Conservation (phyloP, 2,888 invertebrate species). For the Tortricodes alternella region DNA sequence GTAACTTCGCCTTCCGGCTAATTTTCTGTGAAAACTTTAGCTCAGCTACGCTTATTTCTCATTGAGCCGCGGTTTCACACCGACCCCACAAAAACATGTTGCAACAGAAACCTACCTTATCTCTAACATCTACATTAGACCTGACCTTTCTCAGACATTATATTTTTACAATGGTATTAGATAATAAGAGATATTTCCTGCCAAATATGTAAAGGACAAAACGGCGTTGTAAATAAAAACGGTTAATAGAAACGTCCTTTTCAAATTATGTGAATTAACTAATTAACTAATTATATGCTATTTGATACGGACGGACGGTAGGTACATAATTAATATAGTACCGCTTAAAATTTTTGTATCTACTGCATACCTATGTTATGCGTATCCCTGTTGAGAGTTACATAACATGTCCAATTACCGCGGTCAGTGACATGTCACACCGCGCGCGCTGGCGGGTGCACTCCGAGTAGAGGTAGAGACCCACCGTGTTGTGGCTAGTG, state of each 20-base stretch:
- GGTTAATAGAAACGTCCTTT: conserved; percentile 26
- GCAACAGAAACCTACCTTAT: conserved; percentile 24
- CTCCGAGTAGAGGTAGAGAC: too few species aligned
- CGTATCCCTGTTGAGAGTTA: not conserved
- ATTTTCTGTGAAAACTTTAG: conserved; percentile 1
- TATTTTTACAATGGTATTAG: conserved; percentile 30
- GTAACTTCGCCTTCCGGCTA: conserved; percentile 2
- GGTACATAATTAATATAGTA: not conserved
- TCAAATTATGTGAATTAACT: conserved; percentile 17
- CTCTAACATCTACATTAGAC: conserved; percentile 24
- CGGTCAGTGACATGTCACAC: conserved; percentile 26
- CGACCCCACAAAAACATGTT: conserved; percentile 20
- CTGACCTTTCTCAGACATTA: conserved; percentile 31
- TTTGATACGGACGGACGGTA: not conserved
- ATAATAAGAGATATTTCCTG: conserved; percentile 31
- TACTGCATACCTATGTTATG: not conserved
- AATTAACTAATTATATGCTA: conserved; percentile 7
- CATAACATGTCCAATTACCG: conserved; percentile 23
- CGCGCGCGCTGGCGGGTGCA: too few species aligned
- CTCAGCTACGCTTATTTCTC: conserved; percentile 2
- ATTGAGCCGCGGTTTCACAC: conserved; percentile 18
- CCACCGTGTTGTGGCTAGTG: too few species aligned
- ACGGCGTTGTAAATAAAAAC: conserved; percentile 21
- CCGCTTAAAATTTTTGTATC: not conserved
- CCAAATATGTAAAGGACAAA: conserved; percentile 27